Conservation (phyloP, 2,797 vertebrate species). For the Triplophysa bombifrons region DNA sequence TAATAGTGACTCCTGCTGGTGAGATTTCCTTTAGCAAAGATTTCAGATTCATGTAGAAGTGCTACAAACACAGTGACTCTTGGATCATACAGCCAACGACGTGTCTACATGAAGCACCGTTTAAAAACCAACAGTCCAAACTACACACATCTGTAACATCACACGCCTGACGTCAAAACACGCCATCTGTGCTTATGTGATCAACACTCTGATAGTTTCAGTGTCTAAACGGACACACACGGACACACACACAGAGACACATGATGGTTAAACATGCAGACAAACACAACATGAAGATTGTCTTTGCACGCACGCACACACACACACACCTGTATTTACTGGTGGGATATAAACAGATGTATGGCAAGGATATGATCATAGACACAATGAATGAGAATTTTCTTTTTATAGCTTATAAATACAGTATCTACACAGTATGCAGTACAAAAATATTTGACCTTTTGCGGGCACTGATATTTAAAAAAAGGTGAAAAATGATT, state of each 20-base stretch:
- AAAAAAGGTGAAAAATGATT: constrained; percentile 60
- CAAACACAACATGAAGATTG: no score
- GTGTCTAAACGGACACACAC: neutral
- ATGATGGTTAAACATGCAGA: neutral
- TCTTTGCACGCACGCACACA: neutral
- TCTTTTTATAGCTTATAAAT: constrained; percentile 91
- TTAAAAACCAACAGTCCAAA: no score
- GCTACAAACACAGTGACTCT: constrained; percentile 47
- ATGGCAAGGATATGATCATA: constrained; percentile 86
- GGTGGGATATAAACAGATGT: constrained; percentile 69
- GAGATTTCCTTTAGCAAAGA: constrained; percentile 27
- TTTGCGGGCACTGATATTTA: constrained; percentile 74
- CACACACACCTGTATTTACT: neutral
- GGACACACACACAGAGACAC: neutral
- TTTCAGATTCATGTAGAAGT: neutral
- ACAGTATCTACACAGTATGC: constrained; percentile 86
- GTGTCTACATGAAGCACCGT: no score
- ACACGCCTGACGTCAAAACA: no score
- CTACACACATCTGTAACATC: neutral
- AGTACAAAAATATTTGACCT: constrained; percentile 89
- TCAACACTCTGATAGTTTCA: no score
- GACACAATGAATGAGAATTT: constrained; percentile 82
- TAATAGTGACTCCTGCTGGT: constrained; percentile 63
- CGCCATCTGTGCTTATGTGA: no score
- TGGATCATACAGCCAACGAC: no score